phyloP scores from a whole-genome alignment of 2,888 invertebrate genomes.

The Frankliniella intonsa region DNA sequence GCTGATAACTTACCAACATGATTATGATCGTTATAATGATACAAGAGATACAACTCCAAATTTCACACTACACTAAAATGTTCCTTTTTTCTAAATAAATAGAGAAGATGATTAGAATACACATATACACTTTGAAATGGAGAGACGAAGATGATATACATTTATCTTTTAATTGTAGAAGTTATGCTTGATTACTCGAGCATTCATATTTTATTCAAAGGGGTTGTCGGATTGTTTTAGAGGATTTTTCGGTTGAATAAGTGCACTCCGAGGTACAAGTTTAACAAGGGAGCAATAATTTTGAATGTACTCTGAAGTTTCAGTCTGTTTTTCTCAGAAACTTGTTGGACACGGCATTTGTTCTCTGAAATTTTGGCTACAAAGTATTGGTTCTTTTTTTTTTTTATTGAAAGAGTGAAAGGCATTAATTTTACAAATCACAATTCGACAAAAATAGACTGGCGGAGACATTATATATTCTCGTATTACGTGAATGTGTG shows the following conservation, averaged over 20 bases:
- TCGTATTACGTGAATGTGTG: background rate
- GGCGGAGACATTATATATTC: background rate
- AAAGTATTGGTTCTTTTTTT: background rate
- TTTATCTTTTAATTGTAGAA: background rate
- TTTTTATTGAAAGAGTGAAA: background rate
- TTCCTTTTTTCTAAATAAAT: background rate
- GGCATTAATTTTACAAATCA: background rate
- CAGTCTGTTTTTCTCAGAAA: slow-evolving; percentile 17
- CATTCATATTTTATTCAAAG: background rate
- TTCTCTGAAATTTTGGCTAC: background rate
- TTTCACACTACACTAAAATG: background rate
- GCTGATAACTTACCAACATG: too few species aligned
- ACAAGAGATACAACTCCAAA: background rate
- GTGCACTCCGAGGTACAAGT: background rate
- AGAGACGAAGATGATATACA: background rate
- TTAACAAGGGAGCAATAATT: too few species aligned
- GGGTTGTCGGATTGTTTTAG: background rate
- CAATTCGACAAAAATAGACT: background rate
- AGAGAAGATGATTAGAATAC: background rate
- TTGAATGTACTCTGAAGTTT: background rate
- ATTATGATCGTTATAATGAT: too few species aligned
- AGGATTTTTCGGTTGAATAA: too few species aligned
- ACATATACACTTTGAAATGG: background rate
- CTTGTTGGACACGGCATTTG: background rate
- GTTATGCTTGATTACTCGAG: slow-evolving; percentile 7